A percentile compares a stretch with the other conserved stretches of the same genome.
Conservation (phyloP, 2,113 vertebrate genomes). For the Oncorhynchus kisutch region DNA sequence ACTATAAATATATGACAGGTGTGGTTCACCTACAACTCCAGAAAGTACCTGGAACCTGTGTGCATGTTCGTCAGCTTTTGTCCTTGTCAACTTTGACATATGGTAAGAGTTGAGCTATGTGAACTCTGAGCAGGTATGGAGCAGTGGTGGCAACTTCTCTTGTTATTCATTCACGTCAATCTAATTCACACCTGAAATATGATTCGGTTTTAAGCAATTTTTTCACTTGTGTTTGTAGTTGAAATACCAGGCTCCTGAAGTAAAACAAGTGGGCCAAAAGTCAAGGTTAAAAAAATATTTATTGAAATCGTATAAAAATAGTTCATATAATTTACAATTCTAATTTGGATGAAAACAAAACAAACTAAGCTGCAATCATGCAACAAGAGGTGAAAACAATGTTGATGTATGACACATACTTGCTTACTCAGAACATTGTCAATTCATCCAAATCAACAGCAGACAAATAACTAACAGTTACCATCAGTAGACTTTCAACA, state of each 20-base stretch:
- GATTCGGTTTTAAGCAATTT: neutral
- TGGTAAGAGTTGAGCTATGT: neutral
- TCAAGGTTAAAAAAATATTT: conserved; percentile 75
- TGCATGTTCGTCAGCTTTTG: too few species aligned
- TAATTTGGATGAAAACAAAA: conserved; percentile 64
- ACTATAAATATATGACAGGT: too few species aligned
- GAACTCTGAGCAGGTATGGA: neutral
- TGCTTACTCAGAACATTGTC: conserved; percentile 31
- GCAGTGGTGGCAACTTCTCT: neutral
- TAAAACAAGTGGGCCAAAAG: neutral
- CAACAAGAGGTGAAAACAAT: conserved; percentile 52
- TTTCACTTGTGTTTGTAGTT: too few species aligned
- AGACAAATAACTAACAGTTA: conserved; percentile 51
- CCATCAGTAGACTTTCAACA: conserved; percentile 71
- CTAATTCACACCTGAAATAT: neutral
- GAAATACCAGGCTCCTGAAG: neutral
- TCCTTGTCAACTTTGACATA: neutral
- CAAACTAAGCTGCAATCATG: conserved; percentile 66
- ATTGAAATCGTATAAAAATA: conserved; percentile 84
- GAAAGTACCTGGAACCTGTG: too few species aligned
- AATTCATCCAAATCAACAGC: conserved; percentile 47
- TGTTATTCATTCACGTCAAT: neutral
- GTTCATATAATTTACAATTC: conserved; percentile 76
- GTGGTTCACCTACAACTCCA: too few species aligned
- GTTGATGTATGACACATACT: conserved; percentile 5